Evolutionary conservation across 2,888 invertebrate genomes (phyloP), one percentile per base, ranked within the genome.

Genomic region (Conops quadrifasciatus): DNA sequence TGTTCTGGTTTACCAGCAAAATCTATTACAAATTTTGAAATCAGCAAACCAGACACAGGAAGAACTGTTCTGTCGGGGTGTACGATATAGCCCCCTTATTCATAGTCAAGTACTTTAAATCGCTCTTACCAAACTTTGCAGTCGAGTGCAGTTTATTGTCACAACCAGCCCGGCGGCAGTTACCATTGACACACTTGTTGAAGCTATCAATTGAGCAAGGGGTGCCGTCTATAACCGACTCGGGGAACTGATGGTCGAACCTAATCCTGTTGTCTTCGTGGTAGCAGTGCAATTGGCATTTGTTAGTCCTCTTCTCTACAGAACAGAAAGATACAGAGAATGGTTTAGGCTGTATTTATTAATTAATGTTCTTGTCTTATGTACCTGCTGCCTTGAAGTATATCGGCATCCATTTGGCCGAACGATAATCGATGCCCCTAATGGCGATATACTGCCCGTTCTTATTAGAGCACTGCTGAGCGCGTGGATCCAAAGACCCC

Each of bases 101-200:
- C 3, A 13, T 19, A 9, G 53, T 24, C 21, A 2, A 16, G 3
- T n/a, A n/a, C 49, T 16, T 3, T 2, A 9, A 9, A 30, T 58
- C 43, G 77, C 69, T 79, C 84, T n/a, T n/a, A 89, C 90, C 90
- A 75, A 93, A 86, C 75, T 88, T 89, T 75, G 90, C 89, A 4
- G 88, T 88, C 4, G 95, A 95, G 77, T 91, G 90, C n/a, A 96
- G 88, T 75, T 89, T 87, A 83, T 94, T 93, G 86, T 96, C 95
- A 85, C 96, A 96, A 71, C 95, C 96, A 62, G 94, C 94, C 64
- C 89, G 89, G 64, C 89, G 88, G 85, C 96, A 96, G 72, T 90
- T 89, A 63, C 96, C 96, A 81, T 94, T 94, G 53, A 96, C 92
- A 82, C 95, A 95, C 78, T 94, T 90, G 85, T 94, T 91, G 81